Evolutionary conservation across 2,888 invertebrate genomes (phyloP).

Genomic region (Argyresthia albistria): DNA sequence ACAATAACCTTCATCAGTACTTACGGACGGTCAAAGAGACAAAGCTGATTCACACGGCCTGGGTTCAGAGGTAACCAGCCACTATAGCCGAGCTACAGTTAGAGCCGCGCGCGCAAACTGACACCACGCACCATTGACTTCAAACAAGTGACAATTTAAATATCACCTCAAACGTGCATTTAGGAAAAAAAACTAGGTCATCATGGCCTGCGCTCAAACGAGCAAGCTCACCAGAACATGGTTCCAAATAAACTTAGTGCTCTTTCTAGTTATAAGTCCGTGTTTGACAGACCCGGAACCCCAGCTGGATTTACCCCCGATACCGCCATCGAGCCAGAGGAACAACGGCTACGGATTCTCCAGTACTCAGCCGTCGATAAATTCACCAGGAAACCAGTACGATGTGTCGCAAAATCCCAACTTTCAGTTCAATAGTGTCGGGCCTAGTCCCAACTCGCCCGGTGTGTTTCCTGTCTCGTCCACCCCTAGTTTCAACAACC

Average conservation of each 20-base stretch:
- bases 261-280: conserved; percentile 17
- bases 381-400: conserved; percentile 54
- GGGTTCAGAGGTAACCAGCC: conserved; percentile 34
- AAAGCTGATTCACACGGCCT: conserved; percentile 58
- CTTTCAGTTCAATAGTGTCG: conserved; percentile 43
- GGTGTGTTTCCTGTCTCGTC: conserved; percentile 47
- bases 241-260: conserved; percentile 30
- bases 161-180: no score
- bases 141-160: neutral
- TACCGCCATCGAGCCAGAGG: conserved; percentile 45
- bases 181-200: conserved; percentile 19
- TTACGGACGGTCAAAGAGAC: conserved; percentile 15
- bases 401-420: conserved; percentile 32
- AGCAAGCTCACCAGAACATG: conserved; percentile 31
- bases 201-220: conserved; percentile 46
- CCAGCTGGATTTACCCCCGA: conserved; percentile 72
- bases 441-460: conserved; percentile 33
- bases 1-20: neutral
- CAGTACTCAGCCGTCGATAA: conserved; percentile 40
- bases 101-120: conserved; percentile 43
- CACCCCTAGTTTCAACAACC: conserved; percentile 28
- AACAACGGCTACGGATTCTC: conserved; percentile 47
- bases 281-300: conserved; percentile 28
- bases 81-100: conserved; percentile 29
- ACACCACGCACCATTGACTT: conserved; percentile 54